A percentile compares a stretch with the other conserved stretches of the same genome.
Evolutionary conservation across 2,888 invertebrate genomes (phyloP).

Genomic region (Eurytoma adleriae): DNA sequence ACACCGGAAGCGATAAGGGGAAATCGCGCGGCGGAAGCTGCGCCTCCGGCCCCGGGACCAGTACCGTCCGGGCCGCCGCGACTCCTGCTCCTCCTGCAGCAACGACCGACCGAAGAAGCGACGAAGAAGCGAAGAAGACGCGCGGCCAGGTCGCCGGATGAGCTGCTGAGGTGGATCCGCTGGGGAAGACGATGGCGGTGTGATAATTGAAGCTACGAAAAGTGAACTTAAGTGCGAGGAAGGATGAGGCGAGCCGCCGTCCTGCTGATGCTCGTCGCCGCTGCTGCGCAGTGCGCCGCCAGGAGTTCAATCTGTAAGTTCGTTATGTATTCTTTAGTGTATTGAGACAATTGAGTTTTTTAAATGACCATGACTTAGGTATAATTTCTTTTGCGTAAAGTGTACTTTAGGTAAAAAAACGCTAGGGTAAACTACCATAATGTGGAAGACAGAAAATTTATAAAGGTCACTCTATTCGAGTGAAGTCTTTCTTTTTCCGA

Average conservation of each 20-base stretch:
- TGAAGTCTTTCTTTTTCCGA: too few species aligned
- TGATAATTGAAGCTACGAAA: background rate
- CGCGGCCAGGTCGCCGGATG: background rate
- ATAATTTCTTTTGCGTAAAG: too few species aligned
- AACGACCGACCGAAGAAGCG: too few species aligned
- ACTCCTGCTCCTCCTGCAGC: too few species aligned
- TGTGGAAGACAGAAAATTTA: too few species aligned
- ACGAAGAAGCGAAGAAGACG: too few species aligned
- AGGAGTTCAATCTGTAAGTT: constrained; percentile 45
- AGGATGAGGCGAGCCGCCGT: constrained; percentile 46
- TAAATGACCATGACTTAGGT: too few species aligned
- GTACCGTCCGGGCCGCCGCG: constrained; percentile 20
- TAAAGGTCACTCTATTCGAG: too few species aligned
- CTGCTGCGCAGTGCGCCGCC: constrained; percentile 22
- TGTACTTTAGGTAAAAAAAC: too few species aligned
- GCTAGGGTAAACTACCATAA: too few species aligned
- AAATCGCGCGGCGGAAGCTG: constrained; percentile 72
- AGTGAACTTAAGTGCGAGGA: background rate
- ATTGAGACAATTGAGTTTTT: too few species aligned
- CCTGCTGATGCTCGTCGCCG: constrained; percentile 34
- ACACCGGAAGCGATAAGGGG: constrained; percentile 72
- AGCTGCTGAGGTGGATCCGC: background rate
- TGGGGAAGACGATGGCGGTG: background rate
- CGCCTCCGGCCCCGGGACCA: constrained; percentile 67
- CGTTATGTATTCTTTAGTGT: background rate